Conservation (phyloP, 2,888 invertebrate species). For the Neuroscelio doddi region DNA sequence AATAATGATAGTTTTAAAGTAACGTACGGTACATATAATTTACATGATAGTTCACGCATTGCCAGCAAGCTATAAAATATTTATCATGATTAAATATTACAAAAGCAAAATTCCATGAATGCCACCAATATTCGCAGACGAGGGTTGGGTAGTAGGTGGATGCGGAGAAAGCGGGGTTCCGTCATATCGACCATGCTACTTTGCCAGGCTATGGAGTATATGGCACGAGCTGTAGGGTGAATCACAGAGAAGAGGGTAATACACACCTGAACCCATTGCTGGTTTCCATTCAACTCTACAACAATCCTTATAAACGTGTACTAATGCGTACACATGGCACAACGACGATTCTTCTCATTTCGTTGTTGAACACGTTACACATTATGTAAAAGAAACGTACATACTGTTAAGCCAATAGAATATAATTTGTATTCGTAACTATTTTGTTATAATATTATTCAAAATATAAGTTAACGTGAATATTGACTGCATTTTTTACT, state of each 20-base stretch:
- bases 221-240: constrained; percentile 11
- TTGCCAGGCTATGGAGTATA: constrained; percentile 51
- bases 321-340: constrained; percentile 35
- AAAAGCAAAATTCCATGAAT: constrained; percentile 61
- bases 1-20: no score
- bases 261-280: constrained; percentile 47
- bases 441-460: no score
- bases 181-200: constrained; percentile 67
- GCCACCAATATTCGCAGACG: constrained; percentile 42
- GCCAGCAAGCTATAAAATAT: no score
- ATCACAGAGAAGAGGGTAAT: constrained; percentile 29
- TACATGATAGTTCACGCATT: no score
- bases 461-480: no score
- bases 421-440: constrained; percentile 33
- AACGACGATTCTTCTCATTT: constrained; percentile 29
- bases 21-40: no score
- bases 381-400: constrained; percentile 39
- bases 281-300: constrained; percentile 43
- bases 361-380: constrained; percentile 31
- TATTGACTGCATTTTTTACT: no score
- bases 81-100: constrained; percentile 63
- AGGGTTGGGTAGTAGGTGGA: no score
- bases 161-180: no score
- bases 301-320: constrained; percentile 38
- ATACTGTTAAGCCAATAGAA: constrained; percentile 23